Base-by-base conservation (phyloP, 2,888 invertebrate species). In the Meta bourneti region DNA sequence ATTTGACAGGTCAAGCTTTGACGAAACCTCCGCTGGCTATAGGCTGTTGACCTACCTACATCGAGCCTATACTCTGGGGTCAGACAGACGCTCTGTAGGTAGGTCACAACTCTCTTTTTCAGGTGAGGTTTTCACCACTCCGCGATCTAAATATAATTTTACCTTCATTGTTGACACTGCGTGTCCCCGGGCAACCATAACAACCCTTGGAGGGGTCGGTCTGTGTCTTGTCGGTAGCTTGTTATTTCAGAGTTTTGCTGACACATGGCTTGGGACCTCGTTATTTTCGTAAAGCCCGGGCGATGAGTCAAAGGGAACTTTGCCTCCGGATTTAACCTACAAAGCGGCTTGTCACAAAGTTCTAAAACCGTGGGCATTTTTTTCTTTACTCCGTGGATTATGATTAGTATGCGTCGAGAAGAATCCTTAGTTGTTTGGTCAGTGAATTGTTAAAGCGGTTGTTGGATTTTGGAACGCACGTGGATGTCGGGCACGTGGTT, bases 1-100 rank as follows among this genome's bases (percentile, higher is more conserved):
- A 71, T 51, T 89, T 82, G 89, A 89, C 89, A 89, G 89, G 89
- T 89, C 89, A 82, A 82, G 77, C 75, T 89, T 81, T 89, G 75
- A 71, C 52, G 75, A 81, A 80, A 81, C 81, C 79, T 88, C 88
- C 88, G 72, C 88, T 81, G 81, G 88, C 88, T 88, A 88, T 80
- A 85, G 90, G 84, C 85, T 85, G 80, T 79, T 90, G 90, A 90
- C 90, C 85, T 85, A 90, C 90, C 84, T 84, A 90, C 84, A 90
- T 90, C 51, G 11, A 51, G 78, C 52, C 19, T 7, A 13, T 13
- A 48, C 49, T 9, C 8, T 51, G 48, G 16, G 89, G 90, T 90
- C 90, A 85, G 71, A 79, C 90, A 49, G 71, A 83, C 72, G 79
- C 71, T 80, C 78, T 34, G 51, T 19, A 72, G 84, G 83, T 84